These are phyloP conservation scores for Marasmarcha lunaedactyla DNA, from an alignment of 2,888 invertebrate genomes.

Conservation along the genomic window DNA sequence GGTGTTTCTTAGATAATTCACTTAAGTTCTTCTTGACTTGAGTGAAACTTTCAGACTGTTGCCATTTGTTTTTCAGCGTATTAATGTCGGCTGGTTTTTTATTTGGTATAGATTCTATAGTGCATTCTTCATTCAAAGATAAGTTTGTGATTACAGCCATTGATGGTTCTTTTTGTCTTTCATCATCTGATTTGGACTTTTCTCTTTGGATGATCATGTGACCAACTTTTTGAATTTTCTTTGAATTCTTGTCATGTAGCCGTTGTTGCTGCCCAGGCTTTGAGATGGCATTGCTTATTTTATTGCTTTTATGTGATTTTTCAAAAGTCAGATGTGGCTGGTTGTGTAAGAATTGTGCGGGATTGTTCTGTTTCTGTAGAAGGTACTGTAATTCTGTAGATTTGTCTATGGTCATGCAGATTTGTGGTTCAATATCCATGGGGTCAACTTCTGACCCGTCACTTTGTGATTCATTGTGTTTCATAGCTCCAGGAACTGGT, in stretches of 20 bases:
- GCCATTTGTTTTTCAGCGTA: slow-evolving; percentile 64
- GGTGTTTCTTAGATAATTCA: slow-evolving; percentile 51
- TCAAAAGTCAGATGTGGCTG: slow-evolving; percentile 31
- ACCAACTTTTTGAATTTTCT: slow-evolving; percentile 55
- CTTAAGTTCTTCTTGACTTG: slow-evolving; percentile 63
- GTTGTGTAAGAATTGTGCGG: slow-evolving; percentile 52
- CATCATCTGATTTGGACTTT: slow-evolving; percentile 27
- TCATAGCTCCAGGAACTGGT: slow-evolving; percentile 42
- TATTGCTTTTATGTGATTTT: slow-evolving; percentile 39
- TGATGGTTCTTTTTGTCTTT: slow-evolving; percentile 27
- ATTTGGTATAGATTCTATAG: slow-evolving; percentile 67
- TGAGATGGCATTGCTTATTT: slow-evolving; percentile 32
- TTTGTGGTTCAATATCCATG: slow-evolving; percentile 36
- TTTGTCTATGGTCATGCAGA: slow-evolving; percentile 42
- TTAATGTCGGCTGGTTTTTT: slow-evolving; percentile 55
- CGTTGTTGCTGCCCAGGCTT: slow-evolving; percentile 49
- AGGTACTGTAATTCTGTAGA: slow-evolving; percentile 59
- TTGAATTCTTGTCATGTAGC: slow-evolving; percentile 51
- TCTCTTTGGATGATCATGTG: slow-evolving; percentile 46
- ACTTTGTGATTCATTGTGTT: slow-evolving; percentile 28
- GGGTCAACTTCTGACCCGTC: slow-evolving; percentile 41
- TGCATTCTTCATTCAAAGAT: slow-evolving; percentile 70
- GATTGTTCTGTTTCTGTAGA: slow-evolving; percentile 61
- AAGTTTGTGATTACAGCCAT: slow-evolving; percentile 44
- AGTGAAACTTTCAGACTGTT: slow-evolving; percentile 59